Evolutionary conservation across 1,140 invertebrate species (phyloP), one percentile per base, ranked within the genome.

Genomic region (Habropoda laboriosa): DNA sequence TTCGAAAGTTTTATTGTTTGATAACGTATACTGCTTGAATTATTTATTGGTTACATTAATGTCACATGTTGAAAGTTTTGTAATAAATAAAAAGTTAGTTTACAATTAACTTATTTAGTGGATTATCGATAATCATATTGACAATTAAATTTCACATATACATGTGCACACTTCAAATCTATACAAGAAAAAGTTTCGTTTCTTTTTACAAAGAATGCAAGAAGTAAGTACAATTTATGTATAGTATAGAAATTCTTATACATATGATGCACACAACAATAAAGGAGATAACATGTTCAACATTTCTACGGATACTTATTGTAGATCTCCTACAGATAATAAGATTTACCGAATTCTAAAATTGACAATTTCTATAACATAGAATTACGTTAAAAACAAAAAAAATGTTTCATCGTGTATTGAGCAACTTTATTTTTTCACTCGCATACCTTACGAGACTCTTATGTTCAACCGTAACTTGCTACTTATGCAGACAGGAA

Each of bases 1-100:
- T 32, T 30, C 27, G 3, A 12, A 32, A 27, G 38, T 66, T 66
- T 75, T 75, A 66, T 66, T 55, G 53, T 16, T 35, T n/a, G 21
- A 55, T 32, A 68, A 74, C 13, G 1, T 24, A 12, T 40, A 61
- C 18, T 18, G 32, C 30, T 55, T 16, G 27, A n/a, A n/a, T 27
- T 3, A 42, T 75, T 49, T 45, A 40, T 40, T 27, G 7, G 40
- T 24, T 63, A 16, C 12, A 38, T 16, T 63, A 40, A 16, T 40
- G 6, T 0, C 49, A 3, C 42, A 18, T 24, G 7, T 49, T 18
- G n/a, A 47, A n/a, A n/a, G 0, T 32, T 49, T 1, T 24, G 7
- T 24, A 32, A 13, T 32, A 32, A 49, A 24, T 35, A 27, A 35
- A 35, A 7, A n/a, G 8, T n/a, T 10, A n/a, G 0, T 24, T 67